Evolutionary conservation across 2,113 vertebrate species (phyloP).

Genomic region (Octodon degus): DNA sequence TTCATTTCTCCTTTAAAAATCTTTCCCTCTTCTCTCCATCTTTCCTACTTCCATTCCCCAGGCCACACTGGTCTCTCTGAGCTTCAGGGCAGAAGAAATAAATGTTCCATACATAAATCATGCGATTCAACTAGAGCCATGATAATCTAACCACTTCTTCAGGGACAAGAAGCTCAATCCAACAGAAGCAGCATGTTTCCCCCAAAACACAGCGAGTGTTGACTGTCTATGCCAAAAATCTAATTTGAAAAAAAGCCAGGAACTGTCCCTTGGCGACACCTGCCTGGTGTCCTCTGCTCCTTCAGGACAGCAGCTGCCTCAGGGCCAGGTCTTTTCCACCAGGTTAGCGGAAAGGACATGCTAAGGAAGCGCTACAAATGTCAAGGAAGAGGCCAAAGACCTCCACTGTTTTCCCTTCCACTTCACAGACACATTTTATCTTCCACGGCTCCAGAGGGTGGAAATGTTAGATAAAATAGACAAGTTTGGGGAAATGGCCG

Average conservation of each 20-base stretch:
- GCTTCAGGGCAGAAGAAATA: neutral
- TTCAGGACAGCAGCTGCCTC: neutral
- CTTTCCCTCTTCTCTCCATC: neutral
- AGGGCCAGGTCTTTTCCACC: neutral
- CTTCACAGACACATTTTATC: neutral
- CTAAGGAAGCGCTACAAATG: accelerated
- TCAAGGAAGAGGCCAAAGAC: neutral
- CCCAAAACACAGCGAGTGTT: neutral
- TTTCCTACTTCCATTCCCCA: neutral
- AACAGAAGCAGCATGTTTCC: neutral
- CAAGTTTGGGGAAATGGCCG: neutral
- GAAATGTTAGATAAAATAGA: neutral
- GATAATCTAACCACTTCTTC: neutral
- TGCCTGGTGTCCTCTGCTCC: neutral
- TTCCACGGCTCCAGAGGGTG: neutral
- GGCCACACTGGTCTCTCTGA: neutral
- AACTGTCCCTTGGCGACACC: neutral
- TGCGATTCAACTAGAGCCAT: neutral
- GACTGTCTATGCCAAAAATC: too few species aligned
- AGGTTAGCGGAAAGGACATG: neutral
- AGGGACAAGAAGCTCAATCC: neutral
- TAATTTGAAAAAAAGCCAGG: neutral
- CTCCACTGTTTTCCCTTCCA: neutral
- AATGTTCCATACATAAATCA: neutral
- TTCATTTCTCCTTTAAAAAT: neutral